These are phyloP conservation scores for Oreonectes daqikongensis DNA, from an alignment of 2,797 vertebrate genomes.

Conservation along the genomic window DNA sequence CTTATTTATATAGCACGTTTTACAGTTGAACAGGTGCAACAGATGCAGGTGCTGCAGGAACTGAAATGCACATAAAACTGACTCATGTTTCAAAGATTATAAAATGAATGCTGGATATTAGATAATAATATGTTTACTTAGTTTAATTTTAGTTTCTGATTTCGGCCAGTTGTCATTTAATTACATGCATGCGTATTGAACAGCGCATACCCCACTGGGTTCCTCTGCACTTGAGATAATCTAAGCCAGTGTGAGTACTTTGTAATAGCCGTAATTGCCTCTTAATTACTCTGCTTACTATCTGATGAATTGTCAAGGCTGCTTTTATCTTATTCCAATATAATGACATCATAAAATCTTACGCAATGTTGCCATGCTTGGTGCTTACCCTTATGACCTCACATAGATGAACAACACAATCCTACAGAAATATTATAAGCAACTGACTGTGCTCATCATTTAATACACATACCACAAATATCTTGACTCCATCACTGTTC, in stretches of 20 bases:
- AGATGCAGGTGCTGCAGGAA: too few relatives aligned
- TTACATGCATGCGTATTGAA: slow-evolving; percentile 23
- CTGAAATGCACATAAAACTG: background rate
- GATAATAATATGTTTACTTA: slow-evolving; percentile 6
- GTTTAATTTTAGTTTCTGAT: slow-evolving; percentile 2
- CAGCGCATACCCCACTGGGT: slow-evolving; percentile 31
- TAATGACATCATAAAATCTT: slow-evolving; percentile 18
- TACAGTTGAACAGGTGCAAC: too few relatives aligned
- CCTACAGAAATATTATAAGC: background rate
- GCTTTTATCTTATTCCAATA: slow-evolving; percentile 28
- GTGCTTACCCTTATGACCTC: slow-evolving; percentile 7
- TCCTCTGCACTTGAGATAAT: slow-evolving; percentile 42
- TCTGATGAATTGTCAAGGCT: slow-evolving; percentile 40
- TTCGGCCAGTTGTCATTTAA: slow-evolving; percentile 21
- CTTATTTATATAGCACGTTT: too few relatives aligned
- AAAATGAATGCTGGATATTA: background rate
- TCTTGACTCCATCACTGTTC: too few relatives aligned
- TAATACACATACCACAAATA: background rate
- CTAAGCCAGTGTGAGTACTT: slow-evolving; percentile 37
- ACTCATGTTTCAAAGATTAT: background rate
- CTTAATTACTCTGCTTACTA: slow-evolving; percentile 47
- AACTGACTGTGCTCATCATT: background rate
- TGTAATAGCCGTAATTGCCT: slow-evolving; percentile 46
- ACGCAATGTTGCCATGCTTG: background rate
- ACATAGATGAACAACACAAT: background rate